Conservation (phyloP, 2,797 vertebrate species). For the Poecilia gillii region DNA sequence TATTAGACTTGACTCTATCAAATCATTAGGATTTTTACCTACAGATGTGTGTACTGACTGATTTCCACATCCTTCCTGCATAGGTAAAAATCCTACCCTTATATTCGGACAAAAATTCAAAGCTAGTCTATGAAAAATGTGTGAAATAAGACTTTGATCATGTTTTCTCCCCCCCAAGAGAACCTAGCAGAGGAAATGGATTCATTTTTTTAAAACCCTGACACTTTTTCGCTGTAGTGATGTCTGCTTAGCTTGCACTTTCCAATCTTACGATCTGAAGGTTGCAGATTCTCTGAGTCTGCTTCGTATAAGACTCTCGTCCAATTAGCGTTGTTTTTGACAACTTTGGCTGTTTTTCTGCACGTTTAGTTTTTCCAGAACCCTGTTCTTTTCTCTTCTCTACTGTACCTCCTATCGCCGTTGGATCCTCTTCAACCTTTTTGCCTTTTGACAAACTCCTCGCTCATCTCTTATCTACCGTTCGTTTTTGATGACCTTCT, state of each 20-base stretch:
- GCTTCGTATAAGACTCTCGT: conserved; percentile 32
- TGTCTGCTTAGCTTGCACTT: conserved; percentile 40
- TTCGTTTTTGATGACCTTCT: conserved; percentile 37
- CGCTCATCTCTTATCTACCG: conserved; percentile 23
- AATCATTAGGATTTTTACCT: background rate
- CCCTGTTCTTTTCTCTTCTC: conserved; percentile 6
- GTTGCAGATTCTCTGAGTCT: conserved; percentile 23
- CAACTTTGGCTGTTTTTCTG: conserved; percentile 37
- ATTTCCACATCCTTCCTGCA: background rate
- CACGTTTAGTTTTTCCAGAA: conserved; percentile 6
- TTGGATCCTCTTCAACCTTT: conserved; percentile 14
- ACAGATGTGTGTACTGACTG: background rate
- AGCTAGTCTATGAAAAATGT: background rate
- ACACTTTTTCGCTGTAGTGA: background rate
- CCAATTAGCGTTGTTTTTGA: conserved; percentile 57
- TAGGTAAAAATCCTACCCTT: background rate
- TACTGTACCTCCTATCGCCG: background rate
- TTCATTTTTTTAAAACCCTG: background rate
- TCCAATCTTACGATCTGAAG: conserved; percentile 44
- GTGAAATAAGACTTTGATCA: background rate
- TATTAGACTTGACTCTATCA: background rate
- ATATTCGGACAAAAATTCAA: background rate
- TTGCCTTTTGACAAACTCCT: conserved; percentile 13
- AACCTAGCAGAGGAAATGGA: background rate
- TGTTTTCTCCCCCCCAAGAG: background rate